Percentiles rank a stretch among this genome's conserved stretches.
These are phyloP conservation scores for Stramonita haemastoma DNA, from an alignment of 2,888 invertebrate genomes.

Conservation along the genomic window DNA sequence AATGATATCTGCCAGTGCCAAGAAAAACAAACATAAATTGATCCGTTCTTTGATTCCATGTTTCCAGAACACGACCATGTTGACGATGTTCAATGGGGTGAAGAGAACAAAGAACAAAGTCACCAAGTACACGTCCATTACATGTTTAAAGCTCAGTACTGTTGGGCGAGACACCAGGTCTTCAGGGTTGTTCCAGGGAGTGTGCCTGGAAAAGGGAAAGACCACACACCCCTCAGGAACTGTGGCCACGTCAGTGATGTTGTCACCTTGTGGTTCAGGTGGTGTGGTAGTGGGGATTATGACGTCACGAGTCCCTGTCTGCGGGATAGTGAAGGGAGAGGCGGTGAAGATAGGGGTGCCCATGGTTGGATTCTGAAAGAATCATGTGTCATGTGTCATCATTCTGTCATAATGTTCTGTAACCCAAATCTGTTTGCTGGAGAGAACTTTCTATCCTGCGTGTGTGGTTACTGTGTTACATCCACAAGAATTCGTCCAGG, in stretches of 20 bases:
- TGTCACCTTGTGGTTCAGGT: too few relatives aligned
- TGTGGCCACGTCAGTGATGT: background rate
- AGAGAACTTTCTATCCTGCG: too few relatives aligned
- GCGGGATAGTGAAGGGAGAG: too few relatives aligned
- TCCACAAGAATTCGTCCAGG: too few relatives aligned
- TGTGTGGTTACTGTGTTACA: too few relatives aligned
- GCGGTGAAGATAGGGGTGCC: too few relatives aligned
- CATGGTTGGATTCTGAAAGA: too few relatives aligned
- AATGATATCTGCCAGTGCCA: background rate
- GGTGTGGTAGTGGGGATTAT: background rate
- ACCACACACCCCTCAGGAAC: constrained; percentile 27
- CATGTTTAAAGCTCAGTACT: background rate
- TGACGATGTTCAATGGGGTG: constrained; percentile 3
- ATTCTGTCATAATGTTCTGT: too few relatives aligned
- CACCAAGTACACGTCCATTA: constrained; percentile 20
- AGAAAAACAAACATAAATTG: constrained; percentile 14
- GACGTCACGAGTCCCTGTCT: too few relatives aligned
- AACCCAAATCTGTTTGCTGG: too few relatives aligned
- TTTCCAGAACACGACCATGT: constrained; percentile 36
- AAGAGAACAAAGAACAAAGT: background rate
- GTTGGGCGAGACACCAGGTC: background rate
- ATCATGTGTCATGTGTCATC: too few relatives aligned
- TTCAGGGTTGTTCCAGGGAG: constrained; percentile 23
- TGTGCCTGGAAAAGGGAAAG: background rate
- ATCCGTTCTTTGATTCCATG: constrained; percentile 24